These are phyloP conservation scores for Euglossa dilemma DNA, from an alignment of 1,140 invertebrate species.

Conservation along the genomic window DNA sequence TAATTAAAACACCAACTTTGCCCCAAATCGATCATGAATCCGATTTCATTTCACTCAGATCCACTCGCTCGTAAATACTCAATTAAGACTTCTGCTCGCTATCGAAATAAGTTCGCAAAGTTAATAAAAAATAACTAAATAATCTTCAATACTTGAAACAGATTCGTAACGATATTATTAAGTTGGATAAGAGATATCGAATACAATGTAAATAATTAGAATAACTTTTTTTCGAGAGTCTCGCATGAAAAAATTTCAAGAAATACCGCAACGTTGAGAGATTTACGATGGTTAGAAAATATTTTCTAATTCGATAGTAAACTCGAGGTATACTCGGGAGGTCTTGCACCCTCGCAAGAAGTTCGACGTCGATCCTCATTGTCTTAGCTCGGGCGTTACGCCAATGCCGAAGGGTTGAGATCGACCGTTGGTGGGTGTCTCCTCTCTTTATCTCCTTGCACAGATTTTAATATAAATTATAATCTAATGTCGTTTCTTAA, in stretches of 20 bases:
- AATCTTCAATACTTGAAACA: no score
- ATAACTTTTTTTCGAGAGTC: no score
- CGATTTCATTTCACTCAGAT: no score
- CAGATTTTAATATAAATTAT: slow-evolving; percentile 83
- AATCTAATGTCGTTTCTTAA: slow-evolving; percentile 82
- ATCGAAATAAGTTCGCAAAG: no score
- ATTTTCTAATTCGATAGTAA: neutral
- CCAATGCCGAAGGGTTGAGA: slow-evolving; percentile 78
- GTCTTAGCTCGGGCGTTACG: slow-evolving; percentile 64
- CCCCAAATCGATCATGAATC: slow-evolving; percentile 8
- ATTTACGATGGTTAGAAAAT: neutral
- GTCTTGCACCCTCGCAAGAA: neutral
- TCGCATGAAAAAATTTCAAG: neutral
- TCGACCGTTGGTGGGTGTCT: slow-evolving; percentile 70
- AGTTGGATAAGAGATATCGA: no score
- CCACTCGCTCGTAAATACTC: neutral
- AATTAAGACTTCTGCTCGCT: neutral
- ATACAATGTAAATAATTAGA: no score
- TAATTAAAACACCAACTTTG: slow-evolving; percentile 66
- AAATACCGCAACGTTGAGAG: neutral
- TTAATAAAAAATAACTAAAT: no score
- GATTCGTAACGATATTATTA: no score
- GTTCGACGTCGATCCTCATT: slow-evolving; percentile 10
- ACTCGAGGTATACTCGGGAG: no score
- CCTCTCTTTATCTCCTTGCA: slow-evolving; percentile 80